Evolutionary conservation across 2,797 vertebrate genomes (phyloP).

Genomic region (Bryconaethiops microstoma): DNA sequence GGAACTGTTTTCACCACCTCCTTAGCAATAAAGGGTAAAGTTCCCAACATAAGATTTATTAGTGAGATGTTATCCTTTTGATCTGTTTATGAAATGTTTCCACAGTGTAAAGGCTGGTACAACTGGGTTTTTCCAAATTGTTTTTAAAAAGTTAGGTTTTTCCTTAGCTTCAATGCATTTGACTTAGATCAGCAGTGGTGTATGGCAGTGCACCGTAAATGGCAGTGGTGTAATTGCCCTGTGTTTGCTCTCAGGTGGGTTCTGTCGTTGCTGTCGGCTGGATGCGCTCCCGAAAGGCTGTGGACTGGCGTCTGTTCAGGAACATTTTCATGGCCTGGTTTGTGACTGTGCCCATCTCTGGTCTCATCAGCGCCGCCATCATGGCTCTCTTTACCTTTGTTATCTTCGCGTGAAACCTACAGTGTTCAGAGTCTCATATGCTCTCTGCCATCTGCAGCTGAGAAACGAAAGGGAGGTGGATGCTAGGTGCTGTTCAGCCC

Average conservation of each 20-base stretch:
- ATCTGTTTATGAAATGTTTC: too few relatives aligned
- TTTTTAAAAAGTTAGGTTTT: too few relatives aligned
- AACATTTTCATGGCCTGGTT: slow-evolving; percentile 99
- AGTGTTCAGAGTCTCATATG: not conserved
- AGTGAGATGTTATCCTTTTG: too few relatives aligned
- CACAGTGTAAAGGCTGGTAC: too few relatives aligned
- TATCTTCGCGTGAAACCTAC: slow-evolving; percentile 65
- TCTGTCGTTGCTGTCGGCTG: slow-evolving; percentile 96
- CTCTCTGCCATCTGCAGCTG: slow-evolving; percentile 39
- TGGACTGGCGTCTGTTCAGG: slow-evolving; percentile 97
- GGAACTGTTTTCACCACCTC: too few relatives aligned
- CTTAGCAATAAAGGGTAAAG: too few relatives aligned
- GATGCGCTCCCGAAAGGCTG: slow-evolving; percentile 93
- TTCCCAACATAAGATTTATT: too few relatives aligned
- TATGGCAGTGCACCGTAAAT: too few relatives aligned
- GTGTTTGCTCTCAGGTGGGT: slow-evolving; percentile 83
- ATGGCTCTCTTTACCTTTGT: slow-evolving; percentile 89
- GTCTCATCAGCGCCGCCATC: slow-evolving; percentile 92
- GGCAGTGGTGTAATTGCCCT: too few relatives aligned
- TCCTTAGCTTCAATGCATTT: too few relatives aligned
- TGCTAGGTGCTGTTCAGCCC: not conserved
- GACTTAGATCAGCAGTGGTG: too few relatives aligned
- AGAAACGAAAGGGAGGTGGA: slow-evolving; percentile 22
- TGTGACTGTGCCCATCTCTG: slow-evolving; percentile 95
- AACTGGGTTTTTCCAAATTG: too few relatives aligned